phyloP scores from a whole-genome alignment of 2,113 vertebrate species.

The Crotalus tigris region DNA sequence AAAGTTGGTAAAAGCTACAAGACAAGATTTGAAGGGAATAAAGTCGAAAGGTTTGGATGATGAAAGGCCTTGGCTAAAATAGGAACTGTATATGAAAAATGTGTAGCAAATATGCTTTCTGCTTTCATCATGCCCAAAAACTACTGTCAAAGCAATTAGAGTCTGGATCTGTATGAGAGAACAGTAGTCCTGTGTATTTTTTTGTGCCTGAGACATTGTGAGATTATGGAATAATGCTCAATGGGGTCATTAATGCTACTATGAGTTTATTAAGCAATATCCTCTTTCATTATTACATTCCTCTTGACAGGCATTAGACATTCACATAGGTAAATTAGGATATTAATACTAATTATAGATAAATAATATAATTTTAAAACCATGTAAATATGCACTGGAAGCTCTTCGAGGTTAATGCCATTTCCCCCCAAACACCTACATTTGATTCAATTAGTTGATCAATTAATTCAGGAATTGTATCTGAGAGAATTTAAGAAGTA shows the following conservation, averaged over 20 bases:
- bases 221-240: background rate
- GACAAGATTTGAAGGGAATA: background rate
- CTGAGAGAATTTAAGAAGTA: background rate
- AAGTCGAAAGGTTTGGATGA: background rate
- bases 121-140: background rate
- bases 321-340: background rate
- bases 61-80: background rate
- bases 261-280: background rate
- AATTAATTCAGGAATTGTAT: background rate
- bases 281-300: background rate
- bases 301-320: background rate
- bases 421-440: background rate
- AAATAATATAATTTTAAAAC: background rate
- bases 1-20: background rate
- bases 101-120: background rate
- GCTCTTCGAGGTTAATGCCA: background rate
- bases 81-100: background rate
- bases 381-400: background rate
- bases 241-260: background rate
- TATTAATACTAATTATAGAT: background rate
- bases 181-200: background rate
- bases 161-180: background rate
- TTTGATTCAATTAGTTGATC: background rate
- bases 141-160: background rate
- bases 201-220: background rate